Base-by-base conservation (phyloP, 1,140 invertebrate genomes). In the Rhizoglyphus robini region DNA sequence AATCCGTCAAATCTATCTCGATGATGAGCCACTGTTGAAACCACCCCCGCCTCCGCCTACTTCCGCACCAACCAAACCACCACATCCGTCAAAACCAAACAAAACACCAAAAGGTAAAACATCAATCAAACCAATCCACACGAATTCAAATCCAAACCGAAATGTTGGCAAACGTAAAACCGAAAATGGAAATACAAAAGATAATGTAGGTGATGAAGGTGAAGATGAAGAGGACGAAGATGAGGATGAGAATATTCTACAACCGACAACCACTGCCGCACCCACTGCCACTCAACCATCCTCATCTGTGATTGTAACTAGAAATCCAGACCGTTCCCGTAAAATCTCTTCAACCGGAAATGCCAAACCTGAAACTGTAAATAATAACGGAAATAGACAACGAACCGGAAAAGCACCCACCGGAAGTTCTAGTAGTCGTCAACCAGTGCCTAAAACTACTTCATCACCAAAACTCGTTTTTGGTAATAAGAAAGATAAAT, bases 21-120 rank as follows among this genome's bases (percentile, higher is more conserved):
- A 60, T 46, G 58, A 60, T 32, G 27, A 60, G 15, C 58, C 58
- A 60, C 29, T 60, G 11, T 60, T 34, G 13, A 32, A 29, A 2
- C 30, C 58, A 46, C 58, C 58, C 2, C 57, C 57, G 18, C 57
- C 57, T 8, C 57, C 57, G 3, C 58, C 58, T 3, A 30, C 2
- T 32, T 38, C 32, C 2, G 1, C 58, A 60, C 27, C 58, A 27
- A 49, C n/a, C 36, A 41, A 41, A 41, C 18, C 36, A 41, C 18
- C 36, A 41, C 8, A 18, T 11, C 36, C 36, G 36, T 8, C 36
- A 41, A 41, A 41, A 41, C 36, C 36, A 18, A 41, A 8, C 18
- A 41, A 41, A 41, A 41, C 8, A 11, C 36, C 36, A 18, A 8
- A 8, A 41, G 36, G 36, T 60, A 60, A 58, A 34, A 29, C 54